Evolutionary conservation across 2,888 invertebrate genomes (phyloP).

Genomic region (Apodemia duryi): DNA sequence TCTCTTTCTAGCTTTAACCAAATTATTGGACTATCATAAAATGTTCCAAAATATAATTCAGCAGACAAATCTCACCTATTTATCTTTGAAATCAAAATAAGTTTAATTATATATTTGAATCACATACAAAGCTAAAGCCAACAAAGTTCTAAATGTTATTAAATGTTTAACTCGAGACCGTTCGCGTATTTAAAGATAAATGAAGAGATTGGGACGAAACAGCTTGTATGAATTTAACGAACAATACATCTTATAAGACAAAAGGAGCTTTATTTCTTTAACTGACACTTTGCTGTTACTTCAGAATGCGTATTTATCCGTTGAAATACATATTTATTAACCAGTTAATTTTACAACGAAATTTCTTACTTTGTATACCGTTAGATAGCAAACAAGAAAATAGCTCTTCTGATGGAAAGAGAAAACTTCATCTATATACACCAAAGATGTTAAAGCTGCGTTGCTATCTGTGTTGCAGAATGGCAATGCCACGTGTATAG

Average conservation of each 20-base stretch:
- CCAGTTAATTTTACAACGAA: background rate
- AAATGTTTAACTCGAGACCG: background rate
- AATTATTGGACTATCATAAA: no score
- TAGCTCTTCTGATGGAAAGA: no score
- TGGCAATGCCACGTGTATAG: no score
- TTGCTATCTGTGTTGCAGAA: no score
- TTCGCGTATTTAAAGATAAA: slow-evolving; percentile 8
- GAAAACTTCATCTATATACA: no score
- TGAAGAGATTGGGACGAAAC: slow-evolving; percentile 1
- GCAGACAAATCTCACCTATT: no score
- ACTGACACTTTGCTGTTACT: background rate
- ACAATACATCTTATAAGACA: background rate
- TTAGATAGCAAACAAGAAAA: no score
- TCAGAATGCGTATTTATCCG: background rate
- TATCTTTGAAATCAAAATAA: background rate
- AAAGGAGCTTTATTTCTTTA: slow-evolving; percentile 4
- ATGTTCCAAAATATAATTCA: no score
- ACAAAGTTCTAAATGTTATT: background rate
- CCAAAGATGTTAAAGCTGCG: no score
- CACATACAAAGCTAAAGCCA: slow-evolving; percentile 1
- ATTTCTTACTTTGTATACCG: no score
- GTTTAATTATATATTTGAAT: slow-evolving; percentile 2
- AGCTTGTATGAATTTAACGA: slow-evolving; percentile 10
- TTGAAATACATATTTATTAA: background rate
- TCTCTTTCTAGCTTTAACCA: no score